These are phyloP conservation scores for Chaetophractus vellerosus DNA, from an alignment of 2,797 vertebrate species.

Conservation along the genomic window DNA sequence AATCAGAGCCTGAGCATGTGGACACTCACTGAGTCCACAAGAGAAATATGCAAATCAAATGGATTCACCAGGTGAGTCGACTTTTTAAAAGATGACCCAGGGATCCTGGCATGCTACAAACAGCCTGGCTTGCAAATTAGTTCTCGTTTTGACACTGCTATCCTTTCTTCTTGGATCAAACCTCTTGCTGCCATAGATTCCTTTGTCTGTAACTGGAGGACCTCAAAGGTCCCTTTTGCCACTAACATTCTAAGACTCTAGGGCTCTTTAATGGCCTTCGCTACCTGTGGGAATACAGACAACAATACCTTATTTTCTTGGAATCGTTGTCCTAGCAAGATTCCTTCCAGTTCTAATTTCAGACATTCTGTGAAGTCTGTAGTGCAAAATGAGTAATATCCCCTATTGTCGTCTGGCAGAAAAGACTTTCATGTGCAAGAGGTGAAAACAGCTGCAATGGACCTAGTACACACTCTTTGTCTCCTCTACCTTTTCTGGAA, in stretches of 20 bases:
- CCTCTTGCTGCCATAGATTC: not conserved
- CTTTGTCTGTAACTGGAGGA: not conserved
- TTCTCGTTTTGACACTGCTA: not conserved
- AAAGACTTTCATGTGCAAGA: not conserved
- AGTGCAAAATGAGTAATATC: not conserved
- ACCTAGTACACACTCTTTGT: rapidly evolving
- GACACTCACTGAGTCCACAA: slow-evolving; percentile 40
- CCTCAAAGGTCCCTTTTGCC: not conserved
- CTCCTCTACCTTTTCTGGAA: not conserved
- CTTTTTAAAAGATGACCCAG: not conserved
- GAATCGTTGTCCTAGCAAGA: not conserved
- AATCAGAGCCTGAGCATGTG: slow-evolving; percentile 23
- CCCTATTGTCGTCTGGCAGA: not conserved
- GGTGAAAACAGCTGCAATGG: not conserved
- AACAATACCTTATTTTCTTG: not conserved
- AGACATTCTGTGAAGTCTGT: not conserved
- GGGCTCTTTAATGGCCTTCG: not conserved
- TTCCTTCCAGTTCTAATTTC: not conserved
- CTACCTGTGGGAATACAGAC: not conserved
- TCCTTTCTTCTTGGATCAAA: not conserved
- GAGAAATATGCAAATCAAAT: slow-evolving; percentile 37
- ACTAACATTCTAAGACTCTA: not conserved
- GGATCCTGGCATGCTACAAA: not conserved
- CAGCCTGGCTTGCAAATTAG: not conserved
- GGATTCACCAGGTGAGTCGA: not conserved